phyloP scores from a whole-genome alignment of 2,113 vertebrate species.

The Apistogramma diplotaenia region DNA sequence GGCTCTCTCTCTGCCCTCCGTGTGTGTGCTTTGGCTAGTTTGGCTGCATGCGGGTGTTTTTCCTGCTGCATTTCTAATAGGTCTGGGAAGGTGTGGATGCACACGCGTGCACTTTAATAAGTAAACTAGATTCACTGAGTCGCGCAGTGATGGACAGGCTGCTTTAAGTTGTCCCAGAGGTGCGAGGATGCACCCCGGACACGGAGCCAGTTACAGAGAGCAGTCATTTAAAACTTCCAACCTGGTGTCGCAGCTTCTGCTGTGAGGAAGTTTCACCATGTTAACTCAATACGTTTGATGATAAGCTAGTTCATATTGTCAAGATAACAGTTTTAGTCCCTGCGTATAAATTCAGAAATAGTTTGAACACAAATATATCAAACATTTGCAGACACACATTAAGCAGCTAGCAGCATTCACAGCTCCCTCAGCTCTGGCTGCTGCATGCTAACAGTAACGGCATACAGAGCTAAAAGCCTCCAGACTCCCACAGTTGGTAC shows the following conservation, averaged over 20 bases:
- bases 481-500: background rate
- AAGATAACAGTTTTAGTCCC: background rate
- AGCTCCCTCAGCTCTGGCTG: background rate
- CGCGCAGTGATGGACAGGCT: background rate
- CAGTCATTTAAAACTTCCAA: background rate
- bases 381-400: background rate
- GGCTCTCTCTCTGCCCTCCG: constrained; percentile 21
- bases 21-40: constrained; percentile 21
- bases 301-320: background rate
- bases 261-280: background rate
- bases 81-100: background rate
- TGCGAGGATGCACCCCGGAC: background rate
- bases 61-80: constrained; percentile 22
- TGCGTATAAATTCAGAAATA: background rate
- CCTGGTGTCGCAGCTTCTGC: background rate
- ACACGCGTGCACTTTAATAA: background rate
- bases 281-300: background rate
- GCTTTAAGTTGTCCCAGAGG: background rate
- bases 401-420: background rate
- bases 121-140: background rate
- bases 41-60: background rate
- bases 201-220: background rate
- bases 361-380: background rate
- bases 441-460: background rate
- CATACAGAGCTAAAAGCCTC: background rate